Evolutionary conservation across 2,113 vertebrate genomes (phyloP), one percentile per base, ranked within the genome.

Genomic region (Bujurquina vittata): DNA sequence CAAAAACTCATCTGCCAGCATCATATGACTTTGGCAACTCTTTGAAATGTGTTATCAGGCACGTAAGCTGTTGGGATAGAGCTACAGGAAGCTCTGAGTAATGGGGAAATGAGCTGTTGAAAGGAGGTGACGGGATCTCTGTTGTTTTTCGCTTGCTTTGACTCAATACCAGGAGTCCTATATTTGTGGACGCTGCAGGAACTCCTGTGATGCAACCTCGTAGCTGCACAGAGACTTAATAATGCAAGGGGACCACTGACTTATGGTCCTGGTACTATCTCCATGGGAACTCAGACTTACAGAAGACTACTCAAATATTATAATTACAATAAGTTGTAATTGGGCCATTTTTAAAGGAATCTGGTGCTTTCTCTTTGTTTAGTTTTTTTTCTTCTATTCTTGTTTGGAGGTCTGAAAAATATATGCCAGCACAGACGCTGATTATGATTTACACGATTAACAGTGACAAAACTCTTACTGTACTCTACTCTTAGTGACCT

Each of bases 21-120:
- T 87, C 77, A 29, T 78, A 77, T 83, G 75, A 90, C 87, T 80
- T 85, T 82, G 76, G 83, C 75, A 73, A 83, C 79, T 86, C 86
- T 91, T 89, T 86, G 87, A 89, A 91, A 88, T 77, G 81, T 84
- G 81, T 88, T 85, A 72, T 91, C 78, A 81, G 90, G 88, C 80
- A 43, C 67, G 85, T 79, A 80, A 85, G 80, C 84, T 84, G 83
- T 84, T 79, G 1, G 54, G 61, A 79, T 72, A 22, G 46, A 77
- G 76, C 85, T 75, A 9, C 54, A 59, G 83, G 80, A 33, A 43
- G 84, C 84, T 84, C 56, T 79, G 22, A 63, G 33, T 67, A 20
- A 83, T 1, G 69, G 73, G 73, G 84, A 77, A 72, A 85, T 40
- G 61, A 80, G 83, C 63, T 69, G 80, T 46, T 77, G 79, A 80